Percentiles rank a stretch among this genome's conserved stretches.
These are phyloP conservation scores for Acleris sparsana DNA, from an alignment of 2,888 invertebrate genomes.

Conservation along the genomic window DNA sequence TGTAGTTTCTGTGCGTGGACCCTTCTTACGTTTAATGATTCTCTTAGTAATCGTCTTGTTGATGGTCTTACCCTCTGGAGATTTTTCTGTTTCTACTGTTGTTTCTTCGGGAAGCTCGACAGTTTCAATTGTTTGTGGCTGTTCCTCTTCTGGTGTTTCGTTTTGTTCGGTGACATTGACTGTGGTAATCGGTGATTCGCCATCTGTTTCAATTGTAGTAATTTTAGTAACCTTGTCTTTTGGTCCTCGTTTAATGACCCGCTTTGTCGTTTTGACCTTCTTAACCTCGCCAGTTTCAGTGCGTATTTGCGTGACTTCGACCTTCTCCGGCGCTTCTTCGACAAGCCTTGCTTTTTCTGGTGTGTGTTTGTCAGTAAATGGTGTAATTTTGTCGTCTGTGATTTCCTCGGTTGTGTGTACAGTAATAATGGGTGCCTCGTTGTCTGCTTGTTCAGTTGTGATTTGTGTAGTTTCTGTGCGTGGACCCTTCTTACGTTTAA, in stretches of 20 bases:
- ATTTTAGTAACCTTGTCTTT: slow-evolving; percentile 64
- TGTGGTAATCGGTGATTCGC: slow-evolving; percentile 7
- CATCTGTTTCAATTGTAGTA: slow-evolving; percentile 50
- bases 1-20: slow-evolving; percentile 51
- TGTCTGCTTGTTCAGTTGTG: slow-evolving; percentile 66
- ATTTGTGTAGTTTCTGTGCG: slow-evolving; percentile 65
- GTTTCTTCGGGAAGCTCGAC: slow-evolving; percentile 45
- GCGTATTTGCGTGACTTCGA: slow-evolving; percentile 39
- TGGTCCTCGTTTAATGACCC: slow-evolving; percentile 55
- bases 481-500: slow-evolving; percentile 59
- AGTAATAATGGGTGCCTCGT: slow-evolving; percentile 63
- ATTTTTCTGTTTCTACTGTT: slow-evolving; percentile 40
- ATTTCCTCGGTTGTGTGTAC: slow-evolving; percentile 58
- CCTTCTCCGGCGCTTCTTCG: slow-evolving; percentile 42
- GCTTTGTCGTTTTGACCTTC: slow-evolving; percentile 40
- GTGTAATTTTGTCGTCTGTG: slow-evolving; percentile 46
- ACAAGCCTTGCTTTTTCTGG: slow-evolving; percentile 43
- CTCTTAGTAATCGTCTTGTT: slow-evolving; percentile 47
- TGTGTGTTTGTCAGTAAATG: slow-evolving; percentile 35
- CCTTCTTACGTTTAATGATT: slow-evolving; percentile 45
- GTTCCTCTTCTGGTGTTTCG: slow-evolving; percentile 39
- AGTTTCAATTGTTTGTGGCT: slow-evolving; percentile 40
- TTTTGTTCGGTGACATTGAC: slow-evolving; percentile 17
- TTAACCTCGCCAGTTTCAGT: slow-evolving; percentile 41
- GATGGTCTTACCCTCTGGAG: slow-evolving; percentile 43